Evolutionary conservation across 2,113 vertebrate genomes (phyloP), one percentile per base, ranked within the genome.

Genomic region (Tragelaphus imberbis): DNA sequence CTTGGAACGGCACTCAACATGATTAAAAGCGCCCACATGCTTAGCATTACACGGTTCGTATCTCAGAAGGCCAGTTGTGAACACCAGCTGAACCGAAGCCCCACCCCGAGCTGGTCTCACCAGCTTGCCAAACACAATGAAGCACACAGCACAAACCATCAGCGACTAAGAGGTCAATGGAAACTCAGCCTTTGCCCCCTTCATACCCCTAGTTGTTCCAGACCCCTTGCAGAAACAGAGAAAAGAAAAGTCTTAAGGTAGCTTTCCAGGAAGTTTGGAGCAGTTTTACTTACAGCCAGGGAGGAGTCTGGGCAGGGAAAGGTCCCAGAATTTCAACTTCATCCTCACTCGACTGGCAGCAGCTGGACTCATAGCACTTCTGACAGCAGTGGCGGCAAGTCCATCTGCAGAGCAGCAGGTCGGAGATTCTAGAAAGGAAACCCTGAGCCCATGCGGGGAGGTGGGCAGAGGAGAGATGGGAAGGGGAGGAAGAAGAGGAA

Each of bases 321-420:
- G 99, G 99, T 94, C 99, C 99, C 98, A 99, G 98, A 94, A 99
- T 99, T 98, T 99, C 99, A 97, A 99, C 99, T 98, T 99, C 99
- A 97, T 99, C 99, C 94, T 99, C 99, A 12, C 98, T 99, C 3
- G 99, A 98, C 86, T 99, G 99, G 97, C 99, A 99, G 95, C 99
- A 99, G 98, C 98, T 99, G 94, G 99, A 99, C 94, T 99, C 99
- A 58, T 98, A 99, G 95, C 99, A 99, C 98, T 99, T 99, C 97
- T 99, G 98, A 98, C 99, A 99, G 96, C 99, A 99, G 96, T 99
- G 97, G 81, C 98, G 98, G 95, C 99, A 99, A 7, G 99, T 99
- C 99, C 99, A 99, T 11, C 99, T 98, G 95, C 99, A 99, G 98
- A 99, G 98, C 98, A 99, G 98, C 94, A 99, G 98, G 97, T 99